Evolutionary conservation across 1,140 invertebrate genomes (phyloP), one percentile per base, ranked within the genome.

Genomic region (Trichonephila clavata): DNA sequence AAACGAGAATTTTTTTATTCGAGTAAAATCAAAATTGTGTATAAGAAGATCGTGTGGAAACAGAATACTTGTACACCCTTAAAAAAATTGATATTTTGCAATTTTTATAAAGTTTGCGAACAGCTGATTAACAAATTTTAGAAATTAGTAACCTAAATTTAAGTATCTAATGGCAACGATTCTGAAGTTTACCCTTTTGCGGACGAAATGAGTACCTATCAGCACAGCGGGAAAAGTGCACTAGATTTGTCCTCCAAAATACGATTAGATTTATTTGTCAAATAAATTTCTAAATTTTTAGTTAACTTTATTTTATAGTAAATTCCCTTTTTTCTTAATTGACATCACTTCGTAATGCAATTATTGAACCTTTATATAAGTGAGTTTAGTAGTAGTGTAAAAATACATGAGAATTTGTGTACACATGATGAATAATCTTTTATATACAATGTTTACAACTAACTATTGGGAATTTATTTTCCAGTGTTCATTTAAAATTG

Each of bases 141-240:
- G 32, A 39, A 39, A n/a, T 68, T 68, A n/a, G 65, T 68, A 68
- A 68, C 1, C 4, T 10, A 68, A n/a, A 68, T 68, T 68, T 68
- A 60, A 84, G n/a, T 59, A 59, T 84, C 50, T 77, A 13, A 84
- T 87, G 86, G 86, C 86, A 87, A 10, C 86, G 60, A 87, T 87
- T 87, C 27, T 87, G 27, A 61, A 87, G 86, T 87, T 87, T 87
- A 87, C 86, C 86, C 86, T 87, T 87, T 87, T 87, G 86, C 86
- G 86, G 86, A 87, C 86, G 86, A 87, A 92, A 92, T 92, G 90
- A 92, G 90, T 83, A 92, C 6, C 80, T 50, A 87, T 87, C 20
- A 57, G 59, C 90, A 61, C 80, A 92, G 90, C 80, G 57, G 80
- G 90, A 65, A 63, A 63, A 63, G 88, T 84, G 27, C 90, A n/a